Base-by-base conservation (phyloP, 2,888 invertebrate species). In the Clepsis dumicolana region DNA sequence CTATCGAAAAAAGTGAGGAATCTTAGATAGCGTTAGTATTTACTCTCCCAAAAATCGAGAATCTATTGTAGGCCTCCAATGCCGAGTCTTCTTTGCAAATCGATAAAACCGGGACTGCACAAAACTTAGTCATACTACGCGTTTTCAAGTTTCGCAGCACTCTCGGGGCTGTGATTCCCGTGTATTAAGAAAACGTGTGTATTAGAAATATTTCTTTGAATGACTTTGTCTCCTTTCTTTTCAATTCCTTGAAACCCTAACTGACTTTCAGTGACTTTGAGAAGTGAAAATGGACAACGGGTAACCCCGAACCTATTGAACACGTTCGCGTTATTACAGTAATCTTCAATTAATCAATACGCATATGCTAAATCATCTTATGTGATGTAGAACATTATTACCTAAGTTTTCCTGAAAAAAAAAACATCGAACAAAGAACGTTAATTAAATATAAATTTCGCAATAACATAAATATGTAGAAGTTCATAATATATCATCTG, bases 71-170 rank as follows among this genome's bases (percentile, higher is more conserved):
- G n/a, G 64, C 50, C 54, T 61, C 54, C 50, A 21, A 41, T 27
- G 59, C 48, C n/a, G 60, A 52, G 41, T 71, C 59, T 32, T 64
- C 57, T 75, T 73, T 73, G 57, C 68, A 64, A 80, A 78, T 80
- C 80, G 72, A 80, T 80, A 78, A 73, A 73, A 75, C 71, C 70
- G 73, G 62, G 72, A 71, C 67, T 71, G 71, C 72, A 70, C 70
- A 65, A 64, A 48, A 48, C 27, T 71, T 64, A 62, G 68, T 48
- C 60, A 59, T 70, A 54, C 53, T 70, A 54, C 53, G 54, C 62
- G 48, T 65, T 56, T 64, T 72, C 53, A 57, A 44, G 25, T 60
- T 56, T 44, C 24, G 64, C 56, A 68, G 38, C 61, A 59, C 67
- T 60, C 27, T 63, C 5, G 18, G 48, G 1, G 16, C n/a, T 27